Percentiles rank a stretch among this genome's conserved stretches.
Evolutionary conservation across 2,113 vertebrate species (phyloP).

Genomic region (Nothobranchius furzeri): DNA sequence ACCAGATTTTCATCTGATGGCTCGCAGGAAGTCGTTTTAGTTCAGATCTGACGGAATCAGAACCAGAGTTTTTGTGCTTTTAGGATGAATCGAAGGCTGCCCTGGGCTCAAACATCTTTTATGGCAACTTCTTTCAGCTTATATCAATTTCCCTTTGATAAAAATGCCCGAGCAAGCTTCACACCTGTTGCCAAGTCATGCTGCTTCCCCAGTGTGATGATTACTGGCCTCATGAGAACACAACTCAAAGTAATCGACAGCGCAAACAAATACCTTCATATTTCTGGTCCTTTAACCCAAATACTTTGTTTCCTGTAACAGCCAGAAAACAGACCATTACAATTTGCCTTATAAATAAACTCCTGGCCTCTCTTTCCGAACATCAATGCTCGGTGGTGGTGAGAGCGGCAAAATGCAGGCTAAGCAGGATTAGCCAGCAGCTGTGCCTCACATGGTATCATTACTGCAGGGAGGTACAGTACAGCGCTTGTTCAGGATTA

Average conservation of each 20-base stretch:
- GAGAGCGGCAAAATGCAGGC: conserved; percentile 44
- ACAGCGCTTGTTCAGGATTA: conserved; percentile 60
- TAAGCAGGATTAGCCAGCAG: conserved; percentile 64
- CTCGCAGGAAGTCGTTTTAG: conserved; percentile 43
- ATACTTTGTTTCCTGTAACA: conserved; percentile 55
- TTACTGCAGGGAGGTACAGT: conserved; percentile 57
- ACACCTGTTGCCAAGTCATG: conserved; percentile 13
- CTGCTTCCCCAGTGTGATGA: not conserved
- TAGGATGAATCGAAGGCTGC: conserved; percentile 12
- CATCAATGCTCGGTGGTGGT: conserved; percentile 56
- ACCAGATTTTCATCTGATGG: conserved; percentile 51
- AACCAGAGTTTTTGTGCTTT: conserved; percentile 37
- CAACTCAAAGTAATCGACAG: conserved; percentile 19
- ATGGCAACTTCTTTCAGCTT: not conserved
- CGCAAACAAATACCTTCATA: conserved; percentile 45
- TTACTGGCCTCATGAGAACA: conserved; percentile 7
- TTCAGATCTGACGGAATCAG: conserved; percentile 47
- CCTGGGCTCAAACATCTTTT: conserved; percentile 1
- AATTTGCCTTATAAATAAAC: conserved; percentile 45
- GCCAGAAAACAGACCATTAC: conserved; percentile 39
- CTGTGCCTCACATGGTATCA: conserved; percentile 57
- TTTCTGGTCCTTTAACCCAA: conserved; percentile 53
- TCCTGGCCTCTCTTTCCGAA: conserved; percentile 29
- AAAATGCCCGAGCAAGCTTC: conserved; percentile 28
- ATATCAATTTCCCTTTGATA: conserved; percentile 7